A percentile compares a stretch with the other conserved stretches of the same genome.
Evolutionary conservation across 2,888 invertebrate species (phyloP).

Genomic region (Adela reaumurella): DNA sequence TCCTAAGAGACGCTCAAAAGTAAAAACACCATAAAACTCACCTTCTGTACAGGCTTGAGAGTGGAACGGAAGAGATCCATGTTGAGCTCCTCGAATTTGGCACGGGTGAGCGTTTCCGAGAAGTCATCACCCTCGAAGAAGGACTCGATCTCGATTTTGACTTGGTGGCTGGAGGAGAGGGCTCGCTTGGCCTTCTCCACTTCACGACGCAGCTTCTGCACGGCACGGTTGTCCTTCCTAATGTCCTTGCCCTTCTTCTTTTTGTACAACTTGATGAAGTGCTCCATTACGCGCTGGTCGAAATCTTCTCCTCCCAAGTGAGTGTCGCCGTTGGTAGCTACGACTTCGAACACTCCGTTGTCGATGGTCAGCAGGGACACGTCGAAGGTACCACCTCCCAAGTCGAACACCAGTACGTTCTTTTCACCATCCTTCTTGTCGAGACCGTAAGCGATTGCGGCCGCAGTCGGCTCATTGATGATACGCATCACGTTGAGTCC

Average conservation of each 20-base stretch:
- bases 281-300: constrained; percentile 97
- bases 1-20: too few relatives aligned
- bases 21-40: constrained; percentile 7
- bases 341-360: constrained; percentile 96
- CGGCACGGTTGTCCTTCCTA: constrained; percentile 89
- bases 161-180: constrained; percentile 91
- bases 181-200: constrained; percentile 97
- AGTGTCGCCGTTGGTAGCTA: constrained; percentile 92
- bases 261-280: constrained; percentile 98
- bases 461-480: constrained; percentile 97
- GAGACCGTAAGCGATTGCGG: constrained; percentile 94
- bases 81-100: constrained; percentile 98
- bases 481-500: constrained; percentile 91
- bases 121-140: constrained; percentile 98
- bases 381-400: constrained; percentile 99
- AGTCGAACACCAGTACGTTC: constrained; percentile 97
- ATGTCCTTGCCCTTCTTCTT: constrained; percentile 98
- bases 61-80: constrained; percentile 90
- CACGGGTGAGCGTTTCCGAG: constrained; percentile 95
- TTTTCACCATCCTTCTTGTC: constrained; percentile 97
- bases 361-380: constrained; percentile 97
- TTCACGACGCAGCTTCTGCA: constrained; percentile 94
- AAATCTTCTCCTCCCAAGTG: constrained; percentile 99
- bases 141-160: constrained; percentile 97
- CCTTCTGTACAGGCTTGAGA: constrained; percentile 91